Evolutionary conservation across 1,140 invertebrate species (phyloP).

Genomic region (Drosophila parvula): DNA sequence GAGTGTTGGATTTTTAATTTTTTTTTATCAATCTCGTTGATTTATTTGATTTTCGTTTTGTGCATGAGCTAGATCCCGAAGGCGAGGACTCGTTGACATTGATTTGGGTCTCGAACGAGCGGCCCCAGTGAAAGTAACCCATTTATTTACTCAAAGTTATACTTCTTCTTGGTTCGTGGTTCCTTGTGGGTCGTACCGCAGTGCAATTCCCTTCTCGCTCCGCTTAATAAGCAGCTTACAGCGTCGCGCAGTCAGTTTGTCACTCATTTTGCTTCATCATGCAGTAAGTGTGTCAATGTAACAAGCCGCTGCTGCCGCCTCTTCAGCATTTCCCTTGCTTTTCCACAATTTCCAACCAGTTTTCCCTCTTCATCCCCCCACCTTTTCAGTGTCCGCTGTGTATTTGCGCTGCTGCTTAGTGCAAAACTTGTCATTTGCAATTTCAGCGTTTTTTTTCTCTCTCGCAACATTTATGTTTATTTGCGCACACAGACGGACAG

Average conservation of each 20-base stretch:
- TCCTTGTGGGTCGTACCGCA: slow-evolving; percentile 48
- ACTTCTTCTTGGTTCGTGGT: slow-evolving; percentile 32
- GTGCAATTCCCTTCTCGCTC: slow-evolving; percentile 21
- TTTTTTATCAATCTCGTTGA: neutral
- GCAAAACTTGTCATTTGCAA: slow-evolving; percentile 81
- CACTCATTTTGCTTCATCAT: slow-evolving; percentile 82
- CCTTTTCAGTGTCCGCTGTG: slow-evolving; percentile 20
- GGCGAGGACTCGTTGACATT: slow-evolving; percentile 64
- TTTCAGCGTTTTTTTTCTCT: slow-evolving; percentile 63
- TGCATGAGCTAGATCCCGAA: slow-evolving; percentile 8
- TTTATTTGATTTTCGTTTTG: neutral
- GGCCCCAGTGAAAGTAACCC: slow-evolving; percentile 66
- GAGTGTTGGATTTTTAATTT: no score
- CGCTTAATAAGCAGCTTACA: slow-evolving; percentile 78
- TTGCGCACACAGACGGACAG: slow-evolving; percentile 30
- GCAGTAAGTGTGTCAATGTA: slow-evolving; percentile 80
- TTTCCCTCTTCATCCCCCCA: neutral
- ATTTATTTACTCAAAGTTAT: slow-evolving; percentile 76
- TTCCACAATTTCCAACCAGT: slow-evolving; percentile 11
- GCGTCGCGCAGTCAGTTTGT: slow-evolving; percentile 76
- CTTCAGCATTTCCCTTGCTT: neutral
- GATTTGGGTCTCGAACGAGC: slow-evolving; percentile 64
- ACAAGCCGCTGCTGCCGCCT: slow-evolving; percentile 32
- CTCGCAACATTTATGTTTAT: slow-evolving; percentile 57
- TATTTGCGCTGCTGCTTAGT: slow-evolving; percentile 77